phyloP scores from a whole-genome alignment of 2,888 invertebrate genomes.

The Chirona hameri region DNA sequence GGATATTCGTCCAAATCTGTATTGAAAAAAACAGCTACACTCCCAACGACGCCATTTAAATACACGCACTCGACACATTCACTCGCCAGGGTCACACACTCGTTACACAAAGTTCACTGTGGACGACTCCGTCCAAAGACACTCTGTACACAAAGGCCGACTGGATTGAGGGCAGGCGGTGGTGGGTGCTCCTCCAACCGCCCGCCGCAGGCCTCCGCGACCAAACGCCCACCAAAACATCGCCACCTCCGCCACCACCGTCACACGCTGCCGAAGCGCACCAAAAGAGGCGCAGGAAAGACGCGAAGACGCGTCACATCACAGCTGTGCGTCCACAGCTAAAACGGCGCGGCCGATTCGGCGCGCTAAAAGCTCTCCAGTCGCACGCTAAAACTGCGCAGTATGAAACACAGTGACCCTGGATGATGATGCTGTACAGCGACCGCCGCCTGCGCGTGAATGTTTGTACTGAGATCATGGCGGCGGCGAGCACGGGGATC shows the following conservation, averaged over 20 bases:
- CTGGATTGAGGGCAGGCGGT: too few relatives aligned
- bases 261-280: too few relatives aligned
- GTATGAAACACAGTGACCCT: too few relatives aligned
- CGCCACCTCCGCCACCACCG: too few relatives aligned
- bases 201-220: too few relatives aligned
- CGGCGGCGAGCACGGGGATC: not conserved
- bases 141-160: too few relatives aligned
- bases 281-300: not conserved
- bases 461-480: constrained; percentile 35
- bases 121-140: too few relatives aligned
- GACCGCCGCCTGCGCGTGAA: not conserved
- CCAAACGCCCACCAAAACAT: too few relatives aligned
- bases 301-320: not conserved
- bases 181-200: too few relatives aligned
- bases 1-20: not conserved
- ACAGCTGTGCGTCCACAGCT: not conserved
- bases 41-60: constrained; percentile 3
- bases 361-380: not conserved
- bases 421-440: constrained; percentile 9
- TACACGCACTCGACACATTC: constrained; percentile 6
- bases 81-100: not conserved
- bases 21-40: not conserved
- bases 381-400: not conserved
- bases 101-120: not conserved
- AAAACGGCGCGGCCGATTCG: not conserved